phyloP scores from a whole-genome alignment of 2,888 invertebrate genomes.

The Philereme transversata region DNA sequence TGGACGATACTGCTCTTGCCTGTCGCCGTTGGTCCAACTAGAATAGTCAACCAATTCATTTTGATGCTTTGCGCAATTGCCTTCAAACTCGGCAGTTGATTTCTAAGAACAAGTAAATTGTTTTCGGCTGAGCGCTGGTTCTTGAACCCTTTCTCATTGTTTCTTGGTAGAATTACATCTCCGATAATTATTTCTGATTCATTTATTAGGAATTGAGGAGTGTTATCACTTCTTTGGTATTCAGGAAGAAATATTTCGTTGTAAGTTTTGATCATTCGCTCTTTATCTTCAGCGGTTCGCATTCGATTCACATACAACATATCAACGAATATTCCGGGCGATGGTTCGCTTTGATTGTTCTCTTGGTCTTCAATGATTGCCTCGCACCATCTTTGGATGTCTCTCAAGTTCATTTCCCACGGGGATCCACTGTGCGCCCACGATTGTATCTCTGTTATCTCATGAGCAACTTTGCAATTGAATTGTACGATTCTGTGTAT shows the following conservation, averaged over 20 bases:
- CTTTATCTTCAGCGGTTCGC: conserved; percentile 90
- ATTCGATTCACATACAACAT: conserved; percentile 94
- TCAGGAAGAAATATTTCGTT: conserved; percentile 73
- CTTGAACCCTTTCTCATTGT: conserved; percentile 64
- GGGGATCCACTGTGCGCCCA: conserved; percentile 95
- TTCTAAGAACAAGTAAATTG: conserved; percentile 74
- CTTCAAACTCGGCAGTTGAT: conserved; percentile 88
- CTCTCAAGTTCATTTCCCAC: conserved; percentile 98
- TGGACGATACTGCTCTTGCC: conserved; percentile 93
- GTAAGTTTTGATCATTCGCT: conserved; percentile 85
- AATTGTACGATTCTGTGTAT: conserved; percentile 90
- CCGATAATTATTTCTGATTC: conserved; percentile 85
- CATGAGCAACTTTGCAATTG: conserved; percentile 87
- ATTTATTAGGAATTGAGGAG: conserved; percentile 85
- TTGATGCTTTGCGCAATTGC: conserved; percentile 93
- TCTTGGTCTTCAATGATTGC: conserved; percentile 81
- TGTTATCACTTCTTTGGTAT: conserved; percentile 78
- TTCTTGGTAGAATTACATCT: conserved; percentile 82
- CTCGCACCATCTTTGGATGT: conserved; percentile 97
- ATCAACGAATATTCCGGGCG: conserved; percentile 87
- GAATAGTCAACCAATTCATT: conserved; percentile 96
- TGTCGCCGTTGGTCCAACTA: conserved; percentile 91
- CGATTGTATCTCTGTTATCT: conserved; percentile 84
- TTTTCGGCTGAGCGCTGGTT: conserved; percentile 63
- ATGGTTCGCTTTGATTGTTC: conserved; percentile 45